These are phyloP conservation scores for Polyommatus iphigenia DNA, from an alignment of 2,888 invertebrate genomes.

Conservation along the genomic window DNA sequence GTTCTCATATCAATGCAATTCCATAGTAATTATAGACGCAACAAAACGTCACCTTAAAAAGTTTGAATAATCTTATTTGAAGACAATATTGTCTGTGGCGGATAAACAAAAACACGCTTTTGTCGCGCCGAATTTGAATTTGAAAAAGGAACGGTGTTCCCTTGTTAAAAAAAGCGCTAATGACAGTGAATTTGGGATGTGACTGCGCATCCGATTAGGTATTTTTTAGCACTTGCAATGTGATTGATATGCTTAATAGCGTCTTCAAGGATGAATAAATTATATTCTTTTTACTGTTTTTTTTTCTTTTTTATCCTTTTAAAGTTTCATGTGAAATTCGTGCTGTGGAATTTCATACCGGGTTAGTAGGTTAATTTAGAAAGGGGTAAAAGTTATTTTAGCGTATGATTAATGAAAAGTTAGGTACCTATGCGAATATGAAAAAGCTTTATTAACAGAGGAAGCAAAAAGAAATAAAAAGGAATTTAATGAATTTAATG, in stretches of 20 bases:
- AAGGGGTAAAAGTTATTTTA: constrained; percentile 19
- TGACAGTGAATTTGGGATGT: constrained; percentile 71
- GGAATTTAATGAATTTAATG: too few species aligned
- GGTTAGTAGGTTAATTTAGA: constrained; percentile 33
- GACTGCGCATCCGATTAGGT: constrained; percentile 71
- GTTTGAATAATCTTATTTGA: constrained; percentile 48
- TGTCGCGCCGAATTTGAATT: constrained; percentile 68
- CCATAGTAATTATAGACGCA: constrained; percentile 62
- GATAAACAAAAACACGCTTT: constrained; percentile 74
- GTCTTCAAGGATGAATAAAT: constrained; percentile 65
- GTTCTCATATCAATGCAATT: constrained; percentile 54
- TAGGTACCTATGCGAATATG: constrained; percentile 6
- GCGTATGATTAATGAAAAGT: constrained; percentile 22
- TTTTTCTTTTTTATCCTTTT: constrained; percentile 49
- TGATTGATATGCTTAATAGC: constrained; percentile 78
- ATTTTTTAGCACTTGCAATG: constrained; percentile 68
- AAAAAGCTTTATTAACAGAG: neutral
- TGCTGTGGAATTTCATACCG: constrained; percentile 41
- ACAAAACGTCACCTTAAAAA: constrained; percentile 45
- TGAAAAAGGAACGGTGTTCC: constrained; percentile 51
- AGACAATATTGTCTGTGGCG: constrained; percentile 57
- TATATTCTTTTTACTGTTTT: constrained; percentile 53
- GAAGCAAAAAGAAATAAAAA: neutral
- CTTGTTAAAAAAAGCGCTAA: constrained; percentile 65
- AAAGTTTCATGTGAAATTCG: constrained; percentile 65